Conservation (phyloP, 1,140 invertebrate genomes). For the Achroia grisella region DNA sequence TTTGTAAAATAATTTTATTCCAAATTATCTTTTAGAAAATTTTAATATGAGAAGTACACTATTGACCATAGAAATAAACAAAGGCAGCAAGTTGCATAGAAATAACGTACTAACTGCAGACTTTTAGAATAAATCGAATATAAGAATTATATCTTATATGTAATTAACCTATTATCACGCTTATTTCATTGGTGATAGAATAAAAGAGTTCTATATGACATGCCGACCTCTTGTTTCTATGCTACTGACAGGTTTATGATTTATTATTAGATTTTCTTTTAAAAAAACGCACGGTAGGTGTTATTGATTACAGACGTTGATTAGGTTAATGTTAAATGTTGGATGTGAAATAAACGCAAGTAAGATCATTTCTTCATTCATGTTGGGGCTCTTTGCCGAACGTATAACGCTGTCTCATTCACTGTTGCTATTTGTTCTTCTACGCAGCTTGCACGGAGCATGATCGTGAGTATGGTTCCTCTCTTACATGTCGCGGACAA, state of each 20-base stretch:
- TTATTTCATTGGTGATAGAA: no score
- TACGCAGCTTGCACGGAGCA: slow-evolving; percentile 86
- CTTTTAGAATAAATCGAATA: no score
- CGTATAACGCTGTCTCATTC: slow-evolving; percentile 59
- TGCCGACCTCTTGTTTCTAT: no score
- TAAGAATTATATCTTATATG: no score
- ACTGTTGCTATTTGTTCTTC: slow-evolving; percentile 73
- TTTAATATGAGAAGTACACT: not conserved
- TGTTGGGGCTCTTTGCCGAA: slow-evolving; percentile 26
- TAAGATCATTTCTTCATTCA: slow-evolving; percentile 25
- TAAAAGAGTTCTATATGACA: no score
- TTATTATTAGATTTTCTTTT: no score
- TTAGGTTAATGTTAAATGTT: slow-evolving; percentile 22
- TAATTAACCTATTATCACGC: no score
- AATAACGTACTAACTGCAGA: no score
- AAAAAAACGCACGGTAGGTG: slow-evolving; percentile 3
- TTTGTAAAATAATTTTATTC: not conserved
- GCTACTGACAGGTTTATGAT: no score
- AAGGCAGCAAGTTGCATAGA: no score
- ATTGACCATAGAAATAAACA: no score
- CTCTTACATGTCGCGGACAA: slow-evolving; percentile 21
- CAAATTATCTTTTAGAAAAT: not conserved
- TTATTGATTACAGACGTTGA: not conserved
- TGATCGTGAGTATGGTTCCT: slow-evolving; percentile 83
- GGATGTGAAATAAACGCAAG: slow-evolving; percentile 15